phyloP scores from a whole-genome alignment of 2,113 vertebrate species.

The Sinocyclocheilus anshuiensis region DNA sequence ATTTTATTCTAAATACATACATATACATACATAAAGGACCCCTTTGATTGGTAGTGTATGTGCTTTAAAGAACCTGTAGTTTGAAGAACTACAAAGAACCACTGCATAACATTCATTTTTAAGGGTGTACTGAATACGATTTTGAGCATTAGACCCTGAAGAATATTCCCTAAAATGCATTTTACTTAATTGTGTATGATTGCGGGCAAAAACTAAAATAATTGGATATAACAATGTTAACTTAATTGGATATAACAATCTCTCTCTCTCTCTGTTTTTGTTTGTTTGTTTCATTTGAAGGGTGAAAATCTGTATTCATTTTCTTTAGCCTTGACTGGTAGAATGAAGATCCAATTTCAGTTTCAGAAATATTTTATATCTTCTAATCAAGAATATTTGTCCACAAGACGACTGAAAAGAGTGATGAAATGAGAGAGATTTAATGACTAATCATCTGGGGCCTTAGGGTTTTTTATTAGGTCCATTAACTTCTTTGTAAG shows the following conservation, averaged over 20 bases:
- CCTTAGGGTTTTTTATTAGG: neutral
- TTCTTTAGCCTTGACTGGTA: neutral
- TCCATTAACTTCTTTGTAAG: slow-evolving; percentile 29
- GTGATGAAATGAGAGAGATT: neutral
- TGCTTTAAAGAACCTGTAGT: neutral
- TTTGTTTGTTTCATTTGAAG: neutral
- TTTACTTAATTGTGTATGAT: neutral
- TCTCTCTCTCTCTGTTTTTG: no score
- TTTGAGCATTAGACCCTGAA: neutral
- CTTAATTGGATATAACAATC: neutral
- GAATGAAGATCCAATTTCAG: neutral
- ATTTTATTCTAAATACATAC: neutral
- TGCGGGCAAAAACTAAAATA: neutral
- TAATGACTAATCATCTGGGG: slow-evolving; percentile 21
- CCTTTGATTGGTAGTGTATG: neutral
- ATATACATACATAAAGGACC: neutral
- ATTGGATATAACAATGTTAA: neutral
- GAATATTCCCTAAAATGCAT: neutral
- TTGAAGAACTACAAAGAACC: neutral
- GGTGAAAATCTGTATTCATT: neutral
- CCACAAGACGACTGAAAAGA: neutral
- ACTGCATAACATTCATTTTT: neutral
- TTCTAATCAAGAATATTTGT: slow-evolving; percentile 18
- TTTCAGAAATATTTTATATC: slow-evolving; percentile 14
- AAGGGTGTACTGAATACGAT: neutral